phyloP scores from a whole-genome alignment of 2,888 invertebrate species.

The Seira ritae region DNA sequence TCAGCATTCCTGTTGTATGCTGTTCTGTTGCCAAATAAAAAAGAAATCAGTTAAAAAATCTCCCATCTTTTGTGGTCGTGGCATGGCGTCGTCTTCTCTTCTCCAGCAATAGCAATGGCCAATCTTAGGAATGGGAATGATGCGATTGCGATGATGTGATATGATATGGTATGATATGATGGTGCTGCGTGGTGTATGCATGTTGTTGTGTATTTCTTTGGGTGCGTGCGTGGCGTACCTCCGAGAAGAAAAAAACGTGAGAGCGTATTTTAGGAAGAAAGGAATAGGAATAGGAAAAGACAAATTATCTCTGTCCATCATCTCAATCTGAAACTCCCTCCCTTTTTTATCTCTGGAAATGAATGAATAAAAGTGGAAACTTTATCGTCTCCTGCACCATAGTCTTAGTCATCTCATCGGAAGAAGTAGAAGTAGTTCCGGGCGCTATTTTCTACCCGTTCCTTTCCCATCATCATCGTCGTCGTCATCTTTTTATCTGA shows the following conservation, averaged over 20 bases:
- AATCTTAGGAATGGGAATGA: too few species aligned
- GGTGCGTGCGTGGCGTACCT: constrained; percentile 27
- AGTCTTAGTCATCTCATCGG: not conserved
- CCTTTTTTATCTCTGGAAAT: not conserved
- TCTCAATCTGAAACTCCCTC: not conserved
- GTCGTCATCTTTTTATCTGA: too few species aligned
- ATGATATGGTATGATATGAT: not conserved
- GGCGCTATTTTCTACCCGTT: not conserved
- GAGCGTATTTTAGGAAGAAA: too few species aligned
- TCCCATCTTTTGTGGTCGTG: too few species aligned
- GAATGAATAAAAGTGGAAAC: not conserved
- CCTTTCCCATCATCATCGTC: not conserved
- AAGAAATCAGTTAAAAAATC: too few species aligned
- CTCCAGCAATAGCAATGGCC: too few species aligned
- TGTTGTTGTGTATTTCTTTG: not conserved
- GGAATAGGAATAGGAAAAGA: too few species aligned
- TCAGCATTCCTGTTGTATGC: not conserved
- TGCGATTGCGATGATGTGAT: too few species aligned
- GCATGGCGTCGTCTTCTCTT: too few species aligned
- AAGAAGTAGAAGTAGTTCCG: too few species aligned
- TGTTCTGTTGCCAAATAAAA: too few species aligned
- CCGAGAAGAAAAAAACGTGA: too few species aligned
- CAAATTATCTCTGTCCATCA: constrained; percentile 53
- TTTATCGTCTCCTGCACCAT: not conserved
- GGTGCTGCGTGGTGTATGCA: not conserved